These are phyloP conservation scores for Dendroctonus ponderosae DNA, from an alignment of 1,140 invertebrate species.

Conservation along the genomic window DNA sequence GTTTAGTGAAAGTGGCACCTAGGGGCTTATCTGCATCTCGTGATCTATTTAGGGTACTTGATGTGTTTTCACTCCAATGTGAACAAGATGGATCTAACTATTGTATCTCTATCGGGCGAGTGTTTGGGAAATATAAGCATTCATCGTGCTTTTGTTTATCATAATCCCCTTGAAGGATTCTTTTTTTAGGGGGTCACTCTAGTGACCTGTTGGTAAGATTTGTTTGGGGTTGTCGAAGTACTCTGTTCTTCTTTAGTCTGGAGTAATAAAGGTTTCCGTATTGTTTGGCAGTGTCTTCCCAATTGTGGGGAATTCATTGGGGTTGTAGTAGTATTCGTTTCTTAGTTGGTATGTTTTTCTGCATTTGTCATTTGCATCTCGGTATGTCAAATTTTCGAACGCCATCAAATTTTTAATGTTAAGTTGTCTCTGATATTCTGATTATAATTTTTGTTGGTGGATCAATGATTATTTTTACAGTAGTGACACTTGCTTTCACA, in stretches of 20 bases:
- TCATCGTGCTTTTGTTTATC: slow-evolving; percentile 10
- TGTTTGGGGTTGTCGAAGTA: slow-evolving; percentile 3
- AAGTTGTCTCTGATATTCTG: slow-evolving; percentile 21
- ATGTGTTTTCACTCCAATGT: background rate
- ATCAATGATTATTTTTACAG: slow-evolving; percentile 14
- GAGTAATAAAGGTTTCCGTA: background rate
- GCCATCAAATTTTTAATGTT: slow-evolving; percentile 26
- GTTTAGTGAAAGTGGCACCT: background rate
- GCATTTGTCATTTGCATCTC: slow-evolving; percentile 13
- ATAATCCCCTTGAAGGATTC: slow-evolving; percentile 12
- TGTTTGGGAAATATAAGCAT: slow-evolving; percentile 8
- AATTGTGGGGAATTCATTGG: slow-evolving; percentile 6
- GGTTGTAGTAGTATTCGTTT: slow-evolving; percentile 9
- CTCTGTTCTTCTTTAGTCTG: slow-evolving; percentile 6
- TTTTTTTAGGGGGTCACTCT: slow-evolving; percentile 5
- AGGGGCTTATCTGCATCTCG: background rate
- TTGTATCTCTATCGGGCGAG: slow-evolving; percentile 1
- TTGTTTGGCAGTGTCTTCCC: background rate
- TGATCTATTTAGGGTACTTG: background rate
- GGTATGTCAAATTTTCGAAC: slow-evolving; percentile 24
- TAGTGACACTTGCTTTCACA: slow-evolving; percentile 8
- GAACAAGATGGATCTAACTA: background rate
- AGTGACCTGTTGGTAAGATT: slow-evolving; percentile 11
- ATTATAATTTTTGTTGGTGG: slow-evolving; percentile 15
- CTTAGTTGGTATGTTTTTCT: background rate